These are phyloP conservation scores for Cosmopolites sordidus DNA, from an alignment of 2,888 invertebrate genomes.

Conservation along the genomic window DNA sequence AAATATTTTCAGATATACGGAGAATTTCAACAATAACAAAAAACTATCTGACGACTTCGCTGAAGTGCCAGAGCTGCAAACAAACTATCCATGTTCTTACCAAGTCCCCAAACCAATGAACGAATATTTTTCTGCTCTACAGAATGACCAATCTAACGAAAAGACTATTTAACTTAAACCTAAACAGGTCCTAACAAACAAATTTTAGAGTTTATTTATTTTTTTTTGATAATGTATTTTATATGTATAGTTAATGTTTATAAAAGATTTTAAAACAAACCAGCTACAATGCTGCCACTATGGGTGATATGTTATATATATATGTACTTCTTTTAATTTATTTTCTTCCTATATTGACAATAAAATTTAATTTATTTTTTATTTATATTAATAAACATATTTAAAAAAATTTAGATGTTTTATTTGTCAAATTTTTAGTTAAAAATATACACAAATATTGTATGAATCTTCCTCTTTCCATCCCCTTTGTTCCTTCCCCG, in stretches of 20 bases:
- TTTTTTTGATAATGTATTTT: background rate
- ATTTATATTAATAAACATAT: conserved; percentile 3
- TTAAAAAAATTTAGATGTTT: too few relatives aligned
- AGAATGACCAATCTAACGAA: background rate
- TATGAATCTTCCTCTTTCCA: too few relatives aligned
- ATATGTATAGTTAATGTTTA: background rate
- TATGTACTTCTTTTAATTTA: background rate
- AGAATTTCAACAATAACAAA: conserved; percentile 31
- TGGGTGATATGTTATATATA: conserved; percentile 28
- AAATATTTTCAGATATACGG: conserved; percentile 24
- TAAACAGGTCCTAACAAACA: too few relatives aligned
- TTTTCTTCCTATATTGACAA: conserved; percentile 13
- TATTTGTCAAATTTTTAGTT: too few relatives aligned
- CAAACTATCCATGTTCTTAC: conserved; percentile 27
- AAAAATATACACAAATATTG: too few relatives aligned
- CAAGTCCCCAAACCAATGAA: conserved; percentile 30
- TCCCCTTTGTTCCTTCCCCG: too few relatives aligned
- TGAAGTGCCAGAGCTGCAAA: conserved; percentile 28
- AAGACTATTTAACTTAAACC: background rate
- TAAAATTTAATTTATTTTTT: conserved; percentile 23
- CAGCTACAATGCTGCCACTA: conserved; percentile 31
- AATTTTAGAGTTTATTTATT: background rate
- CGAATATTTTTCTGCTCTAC: background rate
- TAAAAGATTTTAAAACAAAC: conserved; percentile 9
- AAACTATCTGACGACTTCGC: conserved; percentile 29